Conservation (phyloP, 1,140 invertebrate genomes). For the Bombus consobrinus region DNA sequence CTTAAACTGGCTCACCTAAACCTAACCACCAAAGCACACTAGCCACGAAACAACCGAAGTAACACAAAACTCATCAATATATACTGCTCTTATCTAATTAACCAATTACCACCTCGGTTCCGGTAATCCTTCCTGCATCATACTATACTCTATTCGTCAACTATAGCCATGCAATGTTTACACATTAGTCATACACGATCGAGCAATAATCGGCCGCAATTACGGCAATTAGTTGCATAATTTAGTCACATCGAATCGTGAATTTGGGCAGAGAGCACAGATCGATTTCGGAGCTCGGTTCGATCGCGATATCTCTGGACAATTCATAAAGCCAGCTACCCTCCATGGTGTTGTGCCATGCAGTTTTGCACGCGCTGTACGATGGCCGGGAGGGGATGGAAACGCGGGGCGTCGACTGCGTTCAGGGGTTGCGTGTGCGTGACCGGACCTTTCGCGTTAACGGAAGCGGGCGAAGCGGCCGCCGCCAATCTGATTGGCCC, state of each 20-base stretch:
- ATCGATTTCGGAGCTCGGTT: slow-evolving; percentile 50
- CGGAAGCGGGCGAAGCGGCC: slow-evolving; percentile 76
- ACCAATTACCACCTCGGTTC: slow-evolving; percentile 4
- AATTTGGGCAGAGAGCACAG: slow-evolving; percentile 3
- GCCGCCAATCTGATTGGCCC: slow-evolving; percentile 75
- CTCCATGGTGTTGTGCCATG: slow-evolving; percentile 14
- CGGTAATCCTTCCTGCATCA: background rate
- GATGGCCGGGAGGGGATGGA: background rate
- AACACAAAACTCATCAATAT: background rate
- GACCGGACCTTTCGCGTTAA: slow-evolving; percentile 74
- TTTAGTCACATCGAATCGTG: slow-evolving; percentile 42
- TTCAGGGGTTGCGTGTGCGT: slow-evolving; percentile 69
- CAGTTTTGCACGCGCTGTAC: slow-evolving; percentile 44
- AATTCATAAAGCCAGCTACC: slow-evolving; percentile 60
- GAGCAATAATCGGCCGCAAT: slow-evolving; percentile 7
- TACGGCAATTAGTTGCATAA: slow-evolving; percentile 35
- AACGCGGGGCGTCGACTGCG: background rate
- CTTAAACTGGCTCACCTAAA: background rate
- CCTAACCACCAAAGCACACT: background rate
- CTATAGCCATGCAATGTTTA: background rate
- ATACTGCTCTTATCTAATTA: background rate
- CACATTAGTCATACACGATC: slow-evolving; percentile 5
- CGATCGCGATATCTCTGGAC: slow-evolving; percentile 62
- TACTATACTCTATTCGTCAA: background rate
- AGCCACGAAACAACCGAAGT: background rate